Percentiles rank a stretch among this genome's conserved stretches.
Conservation (phyloP, 2,797 vertebrate species). For the Ammospiza maritima region DNA sequence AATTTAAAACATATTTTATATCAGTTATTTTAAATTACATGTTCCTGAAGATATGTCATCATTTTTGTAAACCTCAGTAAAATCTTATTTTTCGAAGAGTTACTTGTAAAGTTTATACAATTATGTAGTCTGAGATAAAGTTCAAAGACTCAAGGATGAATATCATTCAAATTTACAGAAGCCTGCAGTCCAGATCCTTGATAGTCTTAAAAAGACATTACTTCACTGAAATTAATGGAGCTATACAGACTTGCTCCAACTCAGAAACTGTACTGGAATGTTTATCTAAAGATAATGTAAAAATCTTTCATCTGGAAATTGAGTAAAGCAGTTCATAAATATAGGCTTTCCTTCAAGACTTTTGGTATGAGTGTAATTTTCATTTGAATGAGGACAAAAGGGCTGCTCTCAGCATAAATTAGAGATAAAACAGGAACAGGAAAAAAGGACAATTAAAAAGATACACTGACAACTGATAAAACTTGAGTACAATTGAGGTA, state of each 20-base stretch:
- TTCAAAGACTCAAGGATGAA: not conserved
- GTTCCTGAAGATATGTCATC: not conserved
- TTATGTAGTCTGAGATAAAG: not conserved
- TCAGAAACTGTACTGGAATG: not conserved
- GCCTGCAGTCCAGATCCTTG: not conserved
- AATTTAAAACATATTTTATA: not conserved
- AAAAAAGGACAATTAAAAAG: not conserved
- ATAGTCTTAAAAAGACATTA: not conserved
- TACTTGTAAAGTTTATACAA: not conserved
- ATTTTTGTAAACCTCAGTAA: not conserved
- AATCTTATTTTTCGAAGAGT: not conserved
- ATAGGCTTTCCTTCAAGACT: not conserved
- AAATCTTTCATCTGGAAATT: constrained; percentile 19
- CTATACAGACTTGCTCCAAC: not conserved
- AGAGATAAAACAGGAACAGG: not conserved
- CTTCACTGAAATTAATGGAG: not conserved
- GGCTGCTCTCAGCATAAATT: not conserved
- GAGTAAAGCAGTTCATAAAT: not conserved
- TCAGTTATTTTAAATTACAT: not conserved
- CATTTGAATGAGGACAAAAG: not conserved
- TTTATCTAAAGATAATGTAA: constrained; percentile 26
- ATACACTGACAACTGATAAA: not conserved
- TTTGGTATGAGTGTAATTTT: not conserved
- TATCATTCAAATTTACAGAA: not conserved
- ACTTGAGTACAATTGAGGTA: not conserved